Percentiles rank a stretch among this genome's conserved stretches.
Evolutionary conservation across 1,140 invertebrate genomes (phyloP).

Genomic region (Atopsyche davidsoni): DNA sequence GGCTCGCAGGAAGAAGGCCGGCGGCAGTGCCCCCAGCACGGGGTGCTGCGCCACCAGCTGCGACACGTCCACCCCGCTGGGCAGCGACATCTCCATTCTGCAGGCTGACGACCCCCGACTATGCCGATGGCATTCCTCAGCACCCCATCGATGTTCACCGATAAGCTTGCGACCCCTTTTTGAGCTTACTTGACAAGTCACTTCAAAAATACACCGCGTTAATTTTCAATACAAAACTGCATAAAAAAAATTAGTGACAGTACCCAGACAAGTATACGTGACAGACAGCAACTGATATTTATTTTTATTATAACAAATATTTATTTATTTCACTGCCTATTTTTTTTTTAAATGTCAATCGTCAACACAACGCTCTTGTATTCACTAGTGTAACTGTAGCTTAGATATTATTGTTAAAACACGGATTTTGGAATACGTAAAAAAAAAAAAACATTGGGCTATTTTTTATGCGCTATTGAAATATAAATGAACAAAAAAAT

Average conservation of each 20-base stretch:
- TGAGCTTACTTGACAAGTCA: no score
- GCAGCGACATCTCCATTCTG: slow-evolving; percentile 60
- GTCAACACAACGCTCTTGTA: neutral
- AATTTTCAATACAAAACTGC: no score
- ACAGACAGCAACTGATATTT: no score
- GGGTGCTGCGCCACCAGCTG: slow-evolving; percentile 77
- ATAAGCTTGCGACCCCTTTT: no score
- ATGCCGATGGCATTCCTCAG: no score
- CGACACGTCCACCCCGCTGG: slow-evolving; percentile 73
- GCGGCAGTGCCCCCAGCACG: slow-evolving; percentile 70
- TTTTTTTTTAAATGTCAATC: neutral
- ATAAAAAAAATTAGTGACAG: no score
- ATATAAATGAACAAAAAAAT: neutral
- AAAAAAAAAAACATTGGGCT: neutral
- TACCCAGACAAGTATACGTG: no score
- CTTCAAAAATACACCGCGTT: no score
- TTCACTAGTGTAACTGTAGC: neutral
- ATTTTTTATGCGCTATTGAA: neutral
- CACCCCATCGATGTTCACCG: no score
- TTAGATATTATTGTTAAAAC: neutral
- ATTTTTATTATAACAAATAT: neutral
- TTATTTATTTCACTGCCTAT: neutral
- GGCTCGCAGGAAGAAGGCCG: slow-evolving; percentile 77
- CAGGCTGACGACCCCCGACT: neutral
- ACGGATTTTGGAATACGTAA: neutral